Percentiles rank a stretch among this genome's conserved stretches.
Evolutionary conservation across 2,888 invertebrate genomes (phyloP).

Genomic region (Eupithecia subumbrata): DNA sequence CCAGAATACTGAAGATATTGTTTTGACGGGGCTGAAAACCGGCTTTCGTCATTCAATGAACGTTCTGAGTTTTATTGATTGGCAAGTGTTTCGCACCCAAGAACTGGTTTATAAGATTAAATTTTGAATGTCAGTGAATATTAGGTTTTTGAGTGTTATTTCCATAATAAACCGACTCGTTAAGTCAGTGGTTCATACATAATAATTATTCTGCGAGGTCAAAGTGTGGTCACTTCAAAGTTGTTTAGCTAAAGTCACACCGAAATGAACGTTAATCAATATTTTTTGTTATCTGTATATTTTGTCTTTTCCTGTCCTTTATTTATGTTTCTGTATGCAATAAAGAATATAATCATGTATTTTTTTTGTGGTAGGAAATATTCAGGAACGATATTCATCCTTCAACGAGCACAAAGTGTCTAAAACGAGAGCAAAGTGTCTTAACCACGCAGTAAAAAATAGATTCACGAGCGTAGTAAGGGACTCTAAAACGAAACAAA

Average conservation of each 20-base stretch:
- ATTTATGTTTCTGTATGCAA: too few relatives aligned
- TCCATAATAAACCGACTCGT: background rate
- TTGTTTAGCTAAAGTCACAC: slow-evolving; percentile 3
- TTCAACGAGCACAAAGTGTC: background rate
- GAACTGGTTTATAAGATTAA: background rate
- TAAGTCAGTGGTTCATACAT: background rate
- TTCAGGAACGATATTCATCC: background rate
- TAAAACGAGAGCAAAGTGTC: too few relatives aligned
- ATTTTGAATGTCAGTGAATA: slow-evolving; percentile 7
- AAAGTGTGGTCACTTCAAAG: slow-evolving; percentile 9
- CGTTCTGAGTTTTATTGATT: background rate
- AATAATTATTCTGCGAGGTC: slow-evolving; percentile 4
- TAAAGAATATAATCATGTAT: too few relatives aligned
- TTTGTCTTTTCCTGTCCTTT: too few relatives aligned
- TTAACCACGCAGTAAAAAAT: background rate
- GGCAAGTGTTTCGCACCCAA: background rate
- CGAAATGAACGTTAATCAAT: background rate
- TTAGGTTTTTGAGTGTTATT: background rate
- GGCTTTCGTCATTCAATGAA: background rate
- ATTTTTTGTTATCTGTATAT: background rate
- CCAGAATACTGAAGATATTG: background rate
- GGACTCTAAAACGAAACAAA: background rate
- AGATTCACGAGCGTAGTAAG: background rate
- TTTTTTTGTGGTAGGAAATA: too few relatives aligned
- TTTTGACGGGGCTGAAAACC: background rate